phyloP scores from a whole-genome alignment of 2,797 vertebrate species.

The Clarias fuscus region DNA sequence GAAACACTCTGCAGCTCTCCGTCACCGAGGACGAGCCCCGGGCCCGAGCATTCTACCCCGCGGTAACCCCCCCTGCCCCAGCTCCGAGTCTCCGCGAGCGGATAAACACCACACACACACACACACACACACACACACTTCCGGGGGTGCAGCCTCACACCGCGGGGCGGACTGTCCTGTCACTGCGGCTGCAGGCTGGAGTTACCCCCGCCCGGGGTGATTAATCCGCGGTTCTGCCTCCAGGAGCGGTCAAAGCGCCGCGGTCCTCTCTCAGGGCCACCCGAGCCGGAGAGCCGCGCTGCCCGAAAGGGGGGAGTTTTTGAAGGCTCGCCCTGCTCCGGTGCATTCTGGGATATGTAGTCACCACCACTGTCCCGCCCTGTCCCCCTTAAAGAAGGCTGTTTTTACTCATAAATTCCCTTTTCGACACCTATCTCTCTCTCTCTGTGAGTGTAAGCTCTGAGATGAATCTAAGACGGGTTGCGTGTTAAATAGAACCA shows the following conservation, averaged over 20 bases:
- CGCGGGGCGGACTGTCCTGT: background rate
- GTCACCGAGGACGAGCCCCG: background rate
- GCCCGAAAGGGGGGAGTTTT: background rate
- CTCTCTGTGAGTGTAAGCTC: too few species aligned
- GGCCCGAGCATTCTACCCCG: background rate
- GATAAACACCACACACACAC: too few species aligned
- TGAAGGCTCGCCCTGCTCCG: slow-evolving; percentile 31
- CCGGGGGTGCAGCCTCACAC: background rate
- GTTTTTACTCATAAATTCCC: too few species aligned
- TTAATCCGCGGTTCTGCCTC: too few species aligned
- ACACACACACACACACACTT: background rate
- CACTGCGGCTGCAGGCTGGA: background rate
- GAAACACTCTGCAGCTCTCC: background rate
- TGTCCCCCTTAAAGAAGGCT: too few species aligned
- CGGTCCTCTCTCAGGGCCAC: too few species aligned
- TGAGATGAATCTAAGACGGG: background rate
- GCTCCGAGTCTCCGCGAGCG: background rate
- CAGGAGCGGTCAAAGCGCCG: background rate
- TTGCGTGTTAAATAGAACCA: too few species aligned
- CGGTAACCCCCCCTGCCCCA: background rate
- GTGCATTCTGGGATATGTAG: slow-evolving; percentile 67
- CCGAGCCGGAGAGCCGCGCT: background rate
- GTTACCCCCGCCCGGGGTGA: too few species aligned
- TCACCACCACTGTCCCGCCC: background rate
- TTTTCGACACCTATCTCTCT: background rate